Percentiles rank a stretch among this genome's conserved stretches.
phyloP scores from a whole-genome alignment of 2,888 invertebrate genomes.

The Belgica antarctica region DNA sequence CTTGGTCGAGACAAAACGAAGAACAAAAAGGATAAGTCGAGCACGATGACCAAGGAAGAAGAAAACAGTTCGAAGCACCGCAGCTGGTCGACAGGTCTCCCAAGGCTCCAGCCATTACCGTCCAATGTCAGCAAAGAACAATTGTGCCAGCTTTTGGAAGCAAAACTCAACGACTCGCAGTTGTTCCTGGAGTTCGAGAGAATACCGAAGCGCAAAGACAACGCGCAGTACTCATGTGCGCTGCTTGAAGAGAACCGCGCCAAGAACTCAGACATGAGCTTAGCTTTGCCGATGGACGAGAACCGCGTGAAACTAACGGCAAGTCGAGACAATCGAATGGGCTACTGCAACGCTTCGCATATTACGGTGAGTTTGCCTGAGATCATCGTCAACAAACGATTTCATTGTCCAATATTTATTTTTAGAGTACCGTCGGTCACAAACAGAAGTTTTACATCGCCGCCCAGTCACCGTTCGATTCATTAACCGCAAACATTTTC shows the following conservation, averaged over 20 bases:
- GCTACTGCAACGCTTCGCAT: conserved; percentile 91
- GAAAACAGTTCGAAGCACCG: conserved; percentile 61
- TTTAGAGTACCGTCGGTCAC: conserved; percentile 76
- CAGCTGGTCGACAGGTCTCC: conserved; percentile 72
- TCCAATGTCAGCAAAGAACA: conserved; percentile 77
- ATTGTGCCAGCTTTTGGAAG: conserved; percentile 67
- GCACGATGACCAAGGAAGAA: conserved; percentile 51
- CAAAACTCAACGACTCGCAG: conserved; percentile 70
- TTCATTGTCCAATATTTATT: background rate
- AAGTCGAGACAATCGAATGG: conserved; percentile 75
- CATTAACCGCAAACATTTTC: conserved; percentile 59
- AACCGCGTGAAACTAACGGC: conserved; percentile 82
- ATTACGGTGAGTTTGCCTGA: conserved; percentile 72
- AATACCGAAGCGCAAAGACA: conserved; percentile 71
- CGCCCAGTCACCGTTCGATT: conserved; percentile 53
- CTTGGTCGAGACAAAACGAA: conserved; percentile 66
- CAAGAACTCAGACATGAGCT: conserved; percentile 58
- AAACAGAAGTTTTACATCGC: conserved; percentile 83
- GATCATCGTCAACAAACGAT: conserved; percentile 21
- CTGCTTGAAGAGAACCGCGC: conserved; percentile 66
- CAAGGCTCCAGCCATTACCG: conserved; percentile 68
- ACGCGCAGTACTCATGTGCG: conserved; percentile 70
- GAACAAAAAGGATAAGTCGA: conserved; percentile 55
- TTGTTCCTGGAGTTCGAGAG: conserved; percentile 82
- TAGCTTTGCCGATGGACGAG: conserved; percentile 88